These are phyloP conservation scores for Callionymus lyra DNA, from an alignment of 2,113 vertebrate genomes.

Conservation along the genomic window DNA sequence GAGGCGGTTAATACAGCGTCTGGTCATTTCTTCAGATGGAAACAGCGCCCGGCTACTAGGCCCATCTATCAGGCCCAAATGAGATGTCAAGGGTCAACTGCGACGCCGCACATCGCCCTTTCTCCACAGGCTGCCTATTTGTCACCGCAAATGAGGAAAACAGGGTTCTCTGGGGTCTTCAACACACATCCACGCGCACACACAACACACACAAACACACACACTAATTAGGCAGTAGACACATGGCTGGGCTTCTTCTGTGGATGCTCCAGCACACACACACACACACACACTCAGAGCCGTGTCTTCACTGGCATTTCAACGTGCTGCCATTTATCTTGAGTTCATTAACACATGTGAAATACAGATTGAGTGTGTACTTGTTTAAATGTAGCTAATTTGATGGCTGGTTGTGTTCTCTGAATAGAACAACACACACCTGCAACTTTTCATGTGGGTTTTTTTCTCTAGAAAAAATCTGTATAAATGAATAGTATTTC, in stretches of 20 bases:
- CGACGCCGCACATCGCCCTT: conserved; percentile 40
- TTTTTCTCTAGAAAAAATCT: too few species aligned
- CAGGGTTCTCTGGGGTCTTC: conserved; percentile 24
- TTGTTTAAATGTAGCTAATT: too few species aligned
- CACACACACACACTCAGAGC: conserved; percentile 1
- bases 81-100: conserved; percentile 46
- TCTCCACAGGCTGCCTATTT: conserved; percentile 45
- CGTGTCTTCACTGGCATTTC: too few species aligned
- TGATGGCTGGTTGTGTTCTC: too few species aligned
- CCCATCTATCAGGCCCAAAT: conserved; percentile 53
- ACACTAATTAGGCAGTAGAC: conserved; percentile 26
- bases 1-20: background rate
- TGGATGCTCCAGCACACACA: conserved; percentile 2
- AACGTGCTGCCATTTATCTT: too few species aligned
- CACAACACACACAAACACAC: conserved; percentile 2
- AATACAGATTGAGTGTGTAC: too few species aligned
- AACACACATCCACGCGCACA: conserved; percentile 21
- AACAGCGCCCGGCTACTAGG: conserved; percentile 23
- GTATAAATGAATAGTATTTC: too few species aligned
- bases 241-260: conserved; percentile 14
- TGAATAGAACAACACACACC: too few species aligned
- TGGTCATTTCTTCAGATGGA: conserved; percentile 43
- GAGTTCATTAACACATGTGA: too few species aligned
- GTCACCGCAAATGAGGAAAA: conserved; percentile 55
- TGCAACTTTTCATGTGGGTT: too few species aligned